Conservation (phyloP, 2,888 invertebrate species). For the Pristionchus exspectatus region DNA sequence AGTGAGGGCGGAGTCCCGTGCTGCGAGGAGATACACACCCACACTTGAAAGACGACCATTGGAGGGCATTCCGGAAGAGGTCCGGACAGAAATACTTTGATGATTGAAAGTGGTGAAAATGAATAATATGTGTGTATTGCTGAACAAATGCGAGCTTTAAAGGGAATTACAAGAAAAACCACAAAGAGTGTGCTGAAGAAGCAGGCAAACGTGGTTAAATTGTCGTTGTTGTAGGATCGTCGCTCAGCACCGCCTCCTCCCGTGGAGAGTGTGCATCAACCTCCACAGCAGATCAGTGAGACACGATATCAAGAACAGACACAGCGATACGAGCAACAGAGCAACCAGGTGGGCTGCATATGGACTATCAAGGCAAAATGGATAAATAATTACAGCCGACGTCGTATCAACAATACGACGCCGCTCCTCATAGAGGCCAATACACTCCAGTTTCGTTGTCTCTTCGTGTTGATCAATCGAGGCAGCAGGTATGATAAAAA, state of each 20-base stretch:
- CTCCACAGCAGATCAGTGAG: not conserved
- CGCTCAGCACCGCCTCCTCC: conserved; percentile 63
- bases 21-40: conserved; percentile 53
- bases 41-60: conserved; percentile 29
- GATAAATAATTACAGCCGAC: not conserved
- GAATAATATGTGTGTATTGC: not conserved
- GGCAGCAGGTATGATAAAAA: conserved; percentile 36
- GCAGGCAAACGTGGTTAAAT: not conserved
- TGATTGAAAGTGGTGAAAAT: not conserved
- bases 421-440: not conserved
- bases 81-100: not conserved
- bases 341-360: not conserved
- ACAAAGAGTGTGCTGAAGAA: not conserved
- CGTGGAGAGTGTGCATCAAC: conserved; percentile 39
- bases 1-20: conserved; percentile 56
- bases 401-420: conserved; percentile 37
- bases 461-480: not conserved
- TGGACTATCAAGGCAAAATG: not conserved
- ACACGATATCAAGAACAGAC: conserved; percentile 59
- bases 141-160: not conserved
- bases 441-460: conserved; percentile 13
- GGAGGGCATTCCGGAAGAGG: conserved; percentile 55
- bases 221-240: conserved; percentile 60
- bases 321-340: conserved; percentile 57
- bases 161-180: not conserved